Evolutionary conservation across 2,888 invertebrate genomes (phyloP), one percentile per base, ranked within the genome.

Genomic region (Cephus sareptanus): DNA sequence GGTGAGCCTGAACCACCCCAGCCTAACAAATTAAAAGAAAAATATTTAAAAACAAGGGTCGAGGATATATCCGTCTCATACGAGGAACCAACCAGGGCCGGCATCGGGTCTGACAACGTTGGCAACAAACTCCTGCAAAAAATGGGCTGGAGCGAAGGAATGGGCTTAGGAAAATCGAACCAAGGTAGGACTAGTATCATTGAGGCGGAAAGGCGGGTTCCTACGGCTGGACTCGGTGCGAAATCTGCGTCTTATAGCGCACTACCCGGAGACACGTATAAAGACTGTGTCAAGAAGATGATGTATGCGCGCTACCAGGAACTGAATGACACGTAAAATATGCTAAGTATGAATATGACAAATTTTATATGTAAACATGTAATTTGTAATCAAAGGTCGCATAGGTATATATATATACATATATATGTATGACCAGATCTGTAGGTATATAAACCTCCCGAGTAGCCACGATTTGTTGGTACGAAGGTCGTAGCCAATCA

Each of bases 91-190:
- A 94, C 95, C 0, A 93, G 94, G 79, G 93, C 95, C 91, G 93
- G 96, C 80, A 94, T 98, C 87, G 93, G 97, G 85, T 95, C 96
- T 0, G 98, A 97, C 84, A 98, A 98, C 86, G 97, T 99, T 79
- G 99, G 99, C 11, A 99, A 97, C 89, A 96, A 97, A 89, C 93
- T 99, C 91, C 92, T 99, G 82, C 98, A 99, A 92, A 98, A 98
- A 92, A 99, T 99, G 99, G 99, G 99, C 6, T 99, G 99, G 99
- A 96, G 96, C 11, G 98, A 98, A 90, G 99, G 99, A 0, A 96
- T 97, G 93, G 99, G 99, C 0, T 93, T 99, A 34, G 99, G 99
- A 0, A 97, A 97, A 90, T 94, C 95, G 77, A 98, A 98, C 89
- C 99, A 99, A 92, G 99, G 98, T 23, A 93, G 98, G 86, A 97